Base-by-base conservation (phyloP, 2,113 vertebrate genomes). In the Glaucidium brasilianum region DNA sequence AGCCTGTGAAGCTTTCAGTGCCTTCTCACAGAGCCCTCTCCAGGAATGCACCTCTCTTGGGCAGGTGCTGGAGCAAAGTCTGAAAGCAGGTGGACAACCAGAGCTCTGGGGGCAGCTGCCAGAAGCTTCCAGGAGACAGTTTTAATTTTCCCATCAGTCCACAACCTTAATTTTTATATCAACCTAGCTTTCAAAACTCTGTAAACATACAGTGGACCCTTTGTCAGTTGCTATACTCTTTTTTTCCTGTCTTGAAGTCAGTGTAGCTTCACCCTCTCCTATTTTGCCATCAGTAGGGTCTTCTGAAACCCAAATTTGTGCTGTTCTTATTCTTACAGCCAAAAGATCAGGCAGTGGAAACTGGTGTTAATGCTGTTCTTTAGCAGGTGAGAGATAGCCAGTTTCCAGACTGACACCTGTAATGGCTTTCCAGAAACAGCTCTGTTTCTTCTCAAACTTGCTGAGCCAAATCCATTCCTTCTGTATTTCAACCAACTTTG, bases 391-490 rank as follows among this genome's bases (percentile, higher is more conserved):
- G 41, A 81, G 55, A 74, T 8, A 76, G 41, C 58, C 26, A 11
- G 0, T 68, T 84, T 86, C 56, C 80, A 94, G 81, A 34, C 64
- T 49, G 73, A 58, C 77, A 60, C 58, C 67, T 50, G 19, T 29
- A 90, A 80, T 50, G 45, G 50, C 27, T 85, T 93, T 85, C 55
- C 64, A 86, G 58, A 88, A 95, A 74, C 26, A 94, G 64, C 22
- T 90, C 75, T 86, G 85, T 53, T 92, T 92, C 21, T 9, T 78
- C 72, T 92, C 85, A 91, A n/a, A 73, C 56, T 63, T 72, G 56
- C 58, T 66, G 27, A 93, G 73, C 59, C 83, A 96, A 95, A 97
- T 92, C 91, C 66, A 45, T 56, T 84, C 39, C 64, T 96, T 86
- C 79, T 10, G 0, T 47, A 63, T 69, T 95, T 76, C 60, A 85